Evolutionary conservation across 2,113 vertebrate genomes (phyloP).

Genomic region (Polypterus senegalus): DNA sequence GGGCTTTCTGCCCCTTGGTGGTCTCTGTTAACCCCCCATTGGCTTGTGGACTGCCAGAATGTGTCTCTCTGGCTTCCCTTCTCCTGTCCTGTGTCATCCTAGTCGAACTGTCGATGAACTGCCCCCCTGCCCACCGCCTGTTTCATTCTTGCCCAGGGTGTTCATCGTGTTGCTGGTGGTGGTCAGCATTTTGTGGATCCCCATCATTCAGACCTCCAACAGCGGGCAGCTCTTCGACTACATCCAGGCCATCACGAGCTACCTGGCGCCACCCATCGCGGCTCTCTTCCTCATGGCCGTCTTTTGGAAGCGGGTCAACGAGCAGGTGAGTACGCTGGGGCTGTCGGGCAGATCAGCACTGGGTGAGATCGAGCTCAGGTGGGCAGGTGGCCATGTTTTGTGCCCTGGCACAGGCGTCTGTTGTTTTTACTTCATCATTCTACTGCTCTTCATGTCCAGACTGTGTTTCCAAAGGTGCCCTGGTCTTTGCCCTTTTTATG

Average conservation of each 20-base stretch:
- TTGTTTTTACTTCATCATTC: no score
- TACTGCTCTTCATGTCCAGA: no score
- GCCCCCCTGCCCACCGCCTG: not conserved
- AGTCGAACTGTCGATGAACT: no score
- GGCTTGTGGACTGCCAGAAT: not conserved
- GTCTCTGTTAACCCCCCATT: no score
- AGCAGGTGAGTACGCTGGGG: conserved; percentile 51
- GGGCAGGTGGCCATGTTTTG: no score
- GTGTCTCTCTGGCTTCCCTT: not conserved
- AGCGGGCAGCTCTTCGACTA: conserved; percentile 90
- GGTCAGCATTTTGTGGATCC: conserved; percentile 87
- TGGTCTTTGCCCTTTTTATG: no score
- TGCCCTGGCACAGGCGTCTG: no score
- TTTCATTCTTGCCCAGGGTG: conserved; percentile 44
- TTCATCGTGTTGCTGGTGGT: conserved; percentile 70
- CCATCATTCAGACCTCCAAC: conserved; percentile 78
- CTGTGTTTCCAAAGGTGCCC: no score
- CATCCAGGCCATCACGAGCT: conserved; percentile 83
- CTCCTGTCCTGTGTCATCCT: no score
- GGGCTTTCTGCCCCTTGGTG: no score
- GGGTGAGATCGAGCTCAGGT: no score
- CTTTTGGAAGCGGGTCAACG: conserved; percentile 82
- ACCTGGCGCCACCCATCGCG: conserved; percentile 77
- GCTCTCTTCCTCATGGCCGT: conserved; percentile 81
- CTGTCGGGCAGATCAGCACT: no score